Evolutionary conservation across 2,888 invertebrate genomes (phyloP), one percentile per base, ranked within the genome.

Genomic region (Ormyrus rosae): DNA sequence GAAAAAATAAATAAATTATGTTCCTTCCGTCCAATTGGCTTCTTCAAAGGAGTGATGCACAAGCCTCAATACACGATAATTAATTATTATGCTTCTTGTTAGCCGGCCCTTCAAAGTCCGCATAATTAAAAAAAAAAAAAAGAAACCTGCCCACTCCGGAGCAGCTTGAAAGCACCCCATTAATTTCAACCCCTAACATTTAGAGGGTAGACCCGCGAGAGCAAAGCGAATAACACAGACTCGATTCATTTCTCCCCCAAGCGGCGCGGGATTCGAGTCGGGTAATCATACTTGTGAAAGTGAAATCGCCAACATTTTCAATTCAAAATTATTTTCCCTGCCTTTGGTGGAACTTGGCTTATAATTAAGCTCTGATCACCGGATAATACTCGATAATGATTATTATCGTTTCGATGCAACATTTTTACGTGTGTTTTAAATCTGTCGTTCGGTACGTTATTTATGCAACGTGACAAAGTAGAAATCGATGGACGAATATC

Each of bases 191-290:
- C 19, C 11, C 19, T 0, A 6, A 34, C 65, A 74, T 80, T 80
- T 80, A 71, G 69, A 46, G 65, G 61, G 69, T 11, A 13, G 13
- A 11, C 34, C 34, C 34, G 34, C 34, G 34, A 34, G 34, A 34
- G 34, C 34, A 34, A 34, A 34, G 34, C 34, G 34, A 34, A 34
- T 34, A 34, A 34, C 34, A 34, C 34, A 4, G 34, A 34, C 63
- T n/a, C 78, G 72, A 63, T 73, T 80, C 61, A 65, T 80, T 50
- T 53, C 48, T 8, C 67, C 75, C 71, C 74, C 34, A 34, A 34
- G 34, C 34, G 34, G 34, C 34, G 34, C 34, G 34, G 34, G 34
- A 34, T 34, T 34, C 34, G 34, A 34, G 34, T 34, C 34, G 34
- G 34, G 34, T 34, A 34, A 34, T 34, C 34, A 34, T 34, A 34